Evolutionary conservation across 2,888 invertebrate species (phyloP), one percentile per base, ranked within the genome.

Genomic region (Nipponacmea schrenckii): DNA sequence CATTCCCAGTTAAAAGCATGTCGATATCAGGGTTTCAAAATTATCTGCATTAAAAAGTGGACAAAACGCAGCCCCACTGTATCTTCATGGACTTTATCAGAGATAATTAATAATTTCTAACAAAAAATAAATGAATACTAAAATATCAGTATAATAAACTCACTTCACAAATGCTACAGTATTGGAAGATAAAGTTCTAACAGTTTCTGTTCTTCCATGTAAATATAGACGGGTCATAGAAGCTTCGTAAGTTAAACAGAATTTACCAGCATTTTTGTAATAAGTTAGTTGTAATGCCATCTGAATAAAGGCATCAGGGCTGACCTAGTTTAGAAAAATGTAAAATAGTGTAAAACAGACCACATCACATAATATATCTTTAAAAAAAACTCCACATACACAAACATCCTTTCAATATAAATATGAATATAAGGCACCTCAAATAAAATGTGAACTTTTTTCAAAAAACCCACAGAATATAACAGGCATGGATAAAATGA

Each of bases 271-370:
- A 73, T 90, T 88, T 74, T 86, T 87, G 75, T 83, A 90, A 75
- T 90, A 90, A 0, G 90, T 89, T 27, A 90, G 74, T 79, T 90
- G 90, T 12, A 91, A 80, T 0, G 90, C 90, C 77, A 90, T 85
- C 82, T 91, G 91, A 15, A 91, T 86, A 76, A 88, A 91, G 12
- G 90, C 90, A 84, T 91, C 91, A n/a, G 91, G 91, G 72, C 90
- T 90, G 20, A 89, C 83, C 88, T 88, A 31, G 31, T 31, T 31
- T 31, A 31, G 31, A 31, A 31, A 2, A 31, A 31, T 31, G 74
- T 7, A 74, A 74, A 45, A 48, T 50, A 15, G 39, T 14, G 7
- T 50, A 20, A 26, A 48, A 31, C 5, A 27, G 15, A 20, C 5
- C 26, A 56, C 17, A 39, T 68, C 14, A 46, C 4, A 68, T 17